Conservation (phyloP, 2,113 vertebrate genomes). For the Phaetusa simplex region DNA sequence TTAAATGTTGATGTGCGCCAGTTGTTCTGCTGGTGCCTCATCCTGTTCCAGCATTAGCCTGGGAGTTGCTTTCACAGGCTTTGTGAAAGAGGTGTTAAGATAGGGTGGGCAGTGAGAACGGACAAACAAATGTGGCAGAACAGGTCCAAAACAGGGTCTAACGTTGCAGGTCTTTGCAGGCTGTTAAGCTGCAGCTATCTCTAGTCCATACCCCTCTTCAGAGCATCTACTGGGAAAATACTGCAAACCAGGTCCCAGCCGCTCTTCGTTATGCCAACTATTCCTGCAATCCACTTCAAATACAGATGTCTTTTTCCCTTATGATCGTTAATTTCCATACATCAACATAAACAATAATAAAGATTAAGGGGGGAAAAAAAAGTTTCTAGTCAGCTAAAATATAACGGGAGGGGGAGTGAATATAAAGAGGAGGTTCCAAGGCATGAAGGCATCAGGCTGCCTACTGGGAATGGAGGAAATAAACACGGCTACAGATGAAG, state of each 20-base stretch:
- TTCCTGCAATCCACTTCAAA: background rate
- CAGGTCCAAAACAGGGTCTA: background rate
- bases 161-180: background rate
- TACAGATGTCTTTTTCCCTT: background rate
- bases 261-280: accelerated
- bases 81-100: background rate
- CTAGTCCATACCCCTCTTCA: background rate
- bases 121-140: background rate
- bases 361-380: background rate
- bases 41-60: accelerated
- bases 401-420: background rate
- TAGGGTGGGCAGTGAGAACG: background rate
- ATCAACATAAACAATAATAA: background rate
- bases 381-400: background rate
- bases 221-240: background rate
- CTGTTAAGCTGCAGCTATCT: background rate
- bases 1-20: accelerated
- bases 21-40: background rate
- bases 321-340: background rate
- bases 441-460: background rate
- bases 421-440: background rate
- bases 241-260: background rate
- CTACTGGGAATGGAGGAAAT: background rate
- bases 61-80: background rate
- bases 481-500: background rate